Evolutionary conservation across 1,140 invertebrate species (phyloP).

Genomic region (Neodiprion virginianus): DNA sequence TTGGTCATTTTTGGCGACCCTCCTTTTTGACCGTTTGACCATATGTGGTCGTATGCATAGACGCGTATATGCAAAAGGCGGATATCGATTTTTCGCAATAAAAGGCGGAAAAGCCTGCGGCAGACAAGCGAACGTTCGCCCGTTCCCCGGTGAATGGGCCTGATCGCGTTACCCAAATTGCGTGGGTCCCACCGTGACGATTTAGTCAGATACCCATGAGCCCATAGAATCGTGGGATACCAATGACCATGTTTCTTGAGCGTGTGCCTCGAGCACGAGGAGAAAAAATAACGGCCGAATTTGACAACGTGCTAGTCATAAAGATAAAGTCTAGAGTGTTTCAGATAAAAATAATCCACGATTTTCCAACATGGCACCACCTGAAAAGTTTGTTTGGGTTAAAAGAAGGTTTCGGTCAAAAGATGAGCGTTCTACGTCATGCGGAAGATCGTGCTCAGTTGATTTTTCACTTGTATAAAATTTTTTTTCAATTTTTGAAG

Average conservation of each 20-base stretch:
- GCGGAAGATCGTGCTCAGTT: too few species aligned
- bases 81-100: slow-evolving; percentile 37
- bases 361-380: too few species aligned
- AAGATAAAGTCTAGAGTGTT: too few species aligned
- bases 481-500: too few species aligned
- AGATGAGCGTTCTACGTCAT: too few species aligned
- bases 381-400: too few species aligned
- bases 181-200: slow-evolving; percentile 16
- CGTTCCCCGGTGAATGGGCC: slow-evolving; percentile 35
- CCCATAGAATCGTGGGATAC: background rate
- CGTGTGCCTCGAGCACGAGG: background rate
- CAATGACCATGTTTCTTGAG: background rate
- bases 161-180: slow-evolving; percentile 52
- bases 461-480: too few species aligned
- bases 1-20: slow-evolving; percentile 56
- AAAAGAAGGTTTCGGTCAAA: too few species aligned
- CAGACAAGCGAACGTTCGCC: slow-evolving; percentile 27
- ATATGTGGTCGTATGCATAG: slow-evolving; percentile 47
- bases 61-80: slow-evolving; percentile 13
- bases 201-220: background rate
- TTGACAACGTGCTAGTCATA: background rate
- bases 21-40: slow-evolving; percentile 58
- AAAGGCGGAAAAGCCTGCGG: slow-evolving; percentile 38
- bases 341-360: too few species aligned
- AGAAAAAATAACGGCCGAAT: background rate